Conservation (phyloP, 2,113 vertebrate genomes). For the Bucco capensis region DNA sequence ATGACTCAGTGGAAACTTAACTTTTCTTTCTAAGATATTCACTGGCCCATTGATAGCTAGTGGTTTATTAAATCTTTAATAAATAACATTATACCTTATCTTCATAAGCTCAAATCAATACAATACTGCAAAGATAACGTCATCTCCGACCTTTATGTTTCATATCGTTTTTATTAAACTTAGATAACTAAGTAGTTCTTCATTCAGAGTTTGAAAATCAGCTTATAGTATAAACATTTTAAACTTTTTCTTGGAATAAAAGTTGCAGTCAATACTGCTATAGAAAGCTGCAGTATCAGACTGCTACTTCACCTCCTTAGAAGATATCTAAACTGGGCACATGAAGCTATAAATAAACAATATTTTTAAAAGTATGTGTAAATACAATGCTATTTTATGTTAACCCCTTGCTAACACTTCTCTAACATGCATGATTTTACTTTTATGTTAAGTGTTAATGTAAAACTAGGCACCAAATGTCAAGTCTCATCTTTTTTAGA, state of each 20-base stretch:
- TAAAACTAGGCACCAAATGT: neutral
- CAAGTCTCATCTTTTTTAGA: neutral
- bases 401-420: neutral
- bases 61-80: conserved; percentile 52
- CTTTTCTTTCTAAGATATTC: neutral
- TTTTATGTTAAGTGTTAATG: neutral
- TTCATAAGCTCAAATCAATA: conserved; percentile 52
- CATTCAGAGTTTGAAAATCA: neutral
- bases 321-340: neutral
- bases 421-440: neutral
- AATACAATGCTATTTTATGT: neutral
- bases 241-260: neutral
- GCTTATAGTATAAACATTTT: neutral
- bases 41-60: neutral
- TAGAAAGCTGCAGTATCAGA: neutral
- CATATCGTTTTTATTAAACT: conserved; percentile 46
- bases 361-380: rapidly evolving
- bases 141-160: conserved; percentile 22
- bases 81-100: conserved; percentile 28
- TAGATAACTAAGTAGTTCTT: neutral
- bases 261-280: neutral
- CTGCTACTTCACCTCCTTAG: neutral
- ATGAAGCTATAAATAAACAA: neutral
- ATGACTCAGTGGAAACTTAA: neutral
- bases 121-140: neutral